These are phyloP conservation scores for Drosophila navojoa DNA, from an alignment of 1,140 invertebrate genomes.

Conservation along the genomic window DNA sequence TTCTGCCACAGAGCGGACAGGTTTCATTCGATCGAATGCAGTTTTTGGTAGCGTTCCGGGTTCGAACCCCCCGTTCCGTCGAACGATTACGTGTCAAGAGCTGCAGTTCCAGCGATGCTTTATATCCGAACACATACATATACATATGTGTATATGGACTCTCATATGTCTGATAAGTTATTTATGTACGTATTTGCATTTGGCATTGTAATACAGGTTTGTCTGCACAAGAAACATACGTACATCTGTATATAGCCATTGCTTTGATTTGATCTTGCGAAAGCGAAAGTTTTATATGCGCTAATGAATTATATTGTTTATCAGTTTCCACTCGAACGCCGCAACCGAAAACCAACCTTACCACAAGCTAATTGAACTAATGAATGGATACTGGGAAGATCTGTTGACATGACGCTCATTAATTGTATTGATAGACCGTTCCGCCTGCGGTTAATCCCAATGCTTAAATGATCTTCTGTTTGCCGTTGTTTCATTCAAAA, in stretches of 20 bases:
- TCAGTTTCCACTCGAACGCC: slow-evolving; percentile 26
- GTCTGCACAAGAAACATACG: slow-evolving; percentile 17
- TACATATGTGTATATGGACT: slow-evolving; percentile 7
- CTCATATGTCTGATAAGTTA: slow-evolving; percentile 28
- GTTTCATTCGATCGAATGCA: slow-evolving; percentile 64
- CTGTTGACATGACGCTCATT: slow-evolving; percentile 62
- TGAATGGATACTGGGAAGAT: slow-evolving; percentile 54
- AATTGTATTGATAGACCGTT: slow-evolving; percentile 42
- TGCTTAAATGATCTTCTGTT: slow-evolving; percentile 8
- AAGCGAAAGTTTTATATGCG: slow-evolving; percentile 78
- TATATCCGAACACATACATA: slow-evolving; percentile 33
- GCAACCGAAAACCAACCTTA: slow-evolving; percentile 32
- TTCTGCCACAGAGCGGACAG: slow-evolving; percentile 66
- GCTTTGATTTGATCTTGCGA: slow-evolving; percentile 78
- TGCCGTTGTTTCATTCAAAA: slow-evolving; percentile 22
- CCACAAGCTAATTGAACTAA: slow-evolving; percentile 71
- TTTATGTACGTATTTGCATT: slow-evolving; percentile 68
- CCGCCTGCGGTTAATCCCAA: slow-evolving; percentile 29
- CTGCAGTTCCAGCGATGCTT: slow-evolving; percentile 53
- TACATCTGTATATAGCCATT: slow-evolving; percentile 23
- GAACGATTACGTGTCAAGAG: slow-evolving; percentile 70
- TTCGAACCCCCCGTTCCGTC: slow-evolving; percentile 61
- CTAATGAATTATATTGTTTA: slow-evolving; percentile 73
- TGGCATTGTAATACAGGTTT: slow-evolving; percentile 78
- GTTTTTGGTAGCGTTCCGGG: slow-evolving; percentile 64